Evolutionary conservation across 2,797 vertebrate genomes (phyloP).

Genomic region (Lemur catta): DNA sequence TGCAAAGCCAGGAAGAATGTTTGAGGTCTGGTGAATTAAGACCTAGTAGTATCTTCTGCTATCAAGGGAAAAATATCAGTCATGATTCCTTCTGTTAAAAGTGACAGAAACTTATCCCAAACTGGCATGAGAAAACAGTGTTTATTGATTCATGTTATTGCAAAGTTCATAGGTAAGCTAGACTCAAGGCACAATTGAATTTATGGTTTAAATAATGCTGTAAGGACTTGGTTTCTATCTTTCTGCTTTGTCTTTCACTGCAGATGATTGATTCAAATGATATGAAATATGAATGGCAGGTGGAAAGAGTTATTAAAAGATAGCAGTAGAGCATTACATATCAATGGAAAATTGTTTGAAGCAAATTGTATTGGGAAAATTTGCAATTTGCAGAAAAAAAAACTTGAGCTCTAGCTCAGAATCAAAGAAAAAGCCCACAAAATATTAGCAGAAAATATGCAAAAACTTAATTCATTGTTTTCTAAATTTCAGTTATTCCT

Average conservation of each 20-base stretch:
- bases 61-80: background rate
- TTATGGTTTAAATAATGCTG: background rate
- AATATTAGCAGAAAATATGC: background rate
- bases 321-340: background rate
- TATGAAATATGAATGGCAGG: background rate
- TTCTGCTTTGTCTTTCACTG: background rate
- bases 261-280: background rate
- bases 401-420: background rate
- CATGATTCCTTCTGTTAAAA: background rate
- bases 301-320: background rate
- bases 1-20: background rate
- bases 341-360: background rate
- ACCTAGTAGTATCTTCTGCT: background rate
- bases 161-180: background rate
- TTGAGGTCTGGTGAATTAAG: background rate
- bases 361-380: background rate
- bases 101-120: background rate
- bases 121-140: background rate
- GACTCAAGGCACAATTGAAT: background rate
- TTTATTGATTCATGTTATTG: background rate
- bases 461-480: background rate
- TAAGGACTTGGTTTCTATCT: background rate
- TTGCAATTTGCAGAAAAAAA: background rate
- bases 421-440: background rate
- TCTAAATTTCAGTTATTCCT: background rate